Evolutionary conservation across 2,797 vertebrate genomes (phyloP).

Genomic region (Eupleurogrammus muticus): DNA sequence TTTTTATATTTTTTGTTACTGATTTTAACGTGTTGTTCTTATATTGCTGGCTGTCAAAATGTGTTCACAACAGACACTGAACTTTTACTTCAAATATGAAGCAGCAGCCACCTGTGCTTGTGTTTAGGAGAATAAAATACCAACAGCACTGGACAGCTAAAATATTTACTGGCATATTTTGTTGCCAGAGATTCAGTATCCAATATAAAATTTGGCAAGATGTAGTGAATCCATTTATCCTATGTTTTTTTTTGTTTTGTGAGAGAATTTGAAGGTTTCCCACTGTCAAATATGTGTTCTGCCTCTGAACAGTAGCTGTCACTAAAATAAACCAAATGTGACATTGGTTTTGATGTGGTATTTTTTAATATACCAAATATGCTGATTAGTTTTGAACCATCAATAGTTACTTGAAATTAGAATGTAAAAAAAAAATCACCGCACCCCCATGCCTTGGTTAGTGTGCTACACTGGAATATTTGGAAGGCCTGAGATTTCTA

Average conservation of each 20-base stretch:
- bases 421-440: constrained; percentile 12
- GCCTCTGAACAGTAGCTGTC: background rate
- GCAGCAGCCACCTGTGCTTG: constrained; percentile 3
- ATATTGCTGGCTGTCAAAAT: background rate
- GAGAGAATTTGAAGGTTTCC: background rate
- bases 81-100: background rate
- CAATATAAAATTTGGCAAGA: constrained; percentile 30
- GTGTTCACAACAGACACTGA: constrained; percentile 7
- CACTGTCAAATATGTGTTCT: background rate
- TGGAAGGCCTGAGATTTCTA: constrained; percentile 49
- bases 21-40: too few species aligned
- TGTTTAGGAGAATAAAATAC: background rate
- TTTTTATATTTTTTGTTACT: too few species aligned
- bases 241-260: background rate
- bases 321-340: background rate
- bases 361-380: too few species aligned
- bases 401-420: constrained; percentile 12
- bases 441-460: constrained; percentile 1
- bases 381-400: background rate
- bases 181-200: constrained; percentile 10
- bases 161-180: constrained; percentile 23
- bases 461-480: constrained; percentile 31
- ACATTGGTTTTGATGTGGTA: constrained; percentile 6
- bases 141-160: background rate
- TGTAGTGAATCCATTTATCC: constrained; percentile 7